A percentile compares a stretch with the other conserved stretches of the same genome.
phyloP scores from a whole-genome alignment of 1,140 invertebrate species.

The Drosophila punjabiensis region DNA sequence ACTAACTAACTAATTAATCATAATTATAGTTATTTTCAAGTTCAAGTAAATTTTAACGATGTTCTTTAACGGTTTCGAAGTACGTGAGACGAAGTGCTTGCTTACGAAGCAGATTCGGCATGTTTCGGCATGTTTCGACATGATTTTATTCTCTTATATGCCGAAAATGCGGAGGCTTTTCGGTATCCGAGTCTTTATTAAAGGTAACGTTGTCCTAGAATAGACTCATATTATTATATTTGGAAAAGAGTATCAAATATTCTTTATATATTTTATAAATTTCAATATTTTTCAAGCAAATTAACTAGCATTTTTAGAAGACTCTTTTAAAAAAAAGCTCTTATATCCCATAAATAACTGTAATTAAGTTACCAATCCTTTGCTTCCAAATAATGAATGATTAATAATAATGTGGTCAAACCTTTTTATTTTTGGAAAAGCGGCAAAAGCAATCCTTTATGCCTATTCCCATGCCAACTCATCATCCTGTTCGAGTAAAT shows the following conservation, averaged over 20 bases:
- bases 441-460: not conserved
- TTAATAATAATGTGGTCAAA: not conserved
- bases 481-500: constrained; percentile 8
- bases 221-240: no score
- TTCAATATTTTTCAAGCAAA: not conserved
- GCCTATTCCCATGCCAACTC: constrained; percentile 13
- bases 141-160: no score
- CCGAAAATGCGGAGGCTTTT: not conserved
- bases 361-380: not conserved
- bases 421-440: constrained; percentile 1
- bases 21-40: no score
- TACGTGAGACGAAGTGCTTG: no score
- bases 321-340: not conserved
- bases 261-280: no score
- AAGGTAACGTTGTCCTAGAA: not conserved
- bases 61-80: no score
- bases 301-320: not conserved
- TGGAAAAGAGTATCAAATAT: no score
- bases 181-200: not conserved
- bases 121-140: no score
- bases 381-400: not conserved
- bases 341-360: not conserved
- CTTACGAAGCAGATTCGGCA: no score
- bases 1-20: no score
- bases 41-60: not conserved